Conservation (phyloP, 1,140 invertebrate genomes). For the Pomacea maculata region DNA sequence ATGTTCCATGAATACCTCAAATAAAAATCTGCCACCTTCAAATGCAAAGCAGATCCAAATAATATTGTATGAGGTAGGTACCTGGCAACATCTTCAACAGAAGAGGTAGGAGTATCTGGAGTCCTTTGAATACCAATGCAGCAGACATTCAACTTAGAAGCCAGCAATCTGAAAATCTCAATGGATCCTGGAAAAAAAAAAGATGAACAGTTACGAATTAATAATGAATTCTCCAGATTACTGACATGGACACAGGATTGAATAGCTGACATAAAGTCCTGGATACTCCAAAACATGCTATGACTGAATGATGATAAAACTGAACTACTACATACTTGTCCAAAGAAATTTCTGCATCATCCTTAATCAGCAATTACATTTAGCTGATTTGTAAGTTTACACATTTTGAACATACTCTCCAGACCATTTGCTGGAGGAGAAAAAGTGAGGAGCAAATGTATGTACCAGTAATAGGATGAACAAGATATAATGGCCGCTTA, state of each 20-base stretch:
- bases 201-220: no score
- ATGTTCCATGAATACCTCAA: neutral
- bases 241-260: no score
- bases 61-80: neutral
- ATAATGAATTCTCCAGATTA: no score
- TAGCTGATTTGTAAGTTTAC: no score
- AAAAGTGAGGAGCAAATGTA: neutral
- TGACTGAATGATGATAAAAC: no score
- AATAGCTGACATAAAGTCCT: no score
- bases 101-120: neutral
- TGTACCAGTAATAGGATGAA: conserved; percentile 20
- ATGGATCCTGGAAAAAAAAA: neutral
- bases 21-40: neutral
- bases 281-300: no score
- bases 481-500: conserved; percentile 10
- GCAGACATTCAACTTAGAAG: neutral
- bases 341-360: no score
- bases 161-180: conserved; percentile 3
- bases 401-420: no score
- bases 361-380: no score
- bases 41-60: neutral
- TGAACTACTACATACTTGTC: no score
- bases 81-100: conserved; percentile 10
- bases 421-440: neutral
- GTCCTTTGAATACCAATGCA: conserved; percentile 15